Conservation (phyloP, 2,113 vertebrate genomes). For the Promerops cafer region DNA sequence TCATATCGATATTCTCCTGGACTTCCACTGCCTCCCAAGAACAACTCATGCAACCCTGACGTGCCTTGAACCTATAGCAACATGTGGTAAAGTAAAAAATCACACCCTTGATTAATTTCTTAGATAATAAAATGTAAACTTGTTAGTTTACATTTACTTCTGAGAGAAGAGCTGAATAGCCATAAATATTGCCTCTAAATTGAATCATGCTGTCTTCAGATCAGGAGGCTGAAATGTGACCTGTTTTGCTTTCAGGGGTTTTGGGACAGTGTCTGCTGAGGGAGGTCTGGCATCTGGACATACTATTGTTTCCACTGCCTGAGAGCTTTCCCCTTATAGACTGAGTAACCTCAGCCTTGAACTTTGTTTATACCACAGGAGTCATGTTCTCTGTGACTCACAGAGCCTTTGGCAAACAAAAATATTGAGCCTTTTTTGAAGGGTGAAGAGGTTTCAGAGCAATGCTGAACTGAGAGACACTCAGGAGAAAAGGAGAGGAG, state of each 20-base stretch:
- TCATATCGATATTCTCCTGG: neutral
- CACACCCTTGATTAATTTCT: neutral
- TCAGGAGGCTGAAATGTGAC: neutral
- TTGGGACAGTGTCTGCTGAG: neutral
- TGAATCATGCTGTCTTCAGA: neutral
- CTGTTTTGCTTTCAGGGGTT: neutral
- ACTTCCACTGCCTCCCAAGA: neutral
- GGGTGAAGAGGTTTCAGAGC: neutral
- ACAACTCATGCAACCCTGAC: neutral
- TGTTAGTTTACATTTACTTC: neutral
- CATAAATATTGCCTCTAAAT: neutral
- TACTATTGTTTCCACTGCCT: conserved; percentile 27
- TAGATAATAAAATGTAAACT: neutral
- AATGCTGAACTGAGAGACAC: neutral
- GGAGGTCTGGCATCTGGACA: conserved; percentile 18
- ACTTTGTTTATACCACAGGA: conserved; percentile 38
- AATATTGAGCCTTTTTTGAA: neutral
- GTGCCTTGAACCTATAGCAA: neutral
- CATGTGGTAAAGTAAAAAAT: neutral
- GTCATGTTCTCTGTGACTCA: conserved; percentile 28
- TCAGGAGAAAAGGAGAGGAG: neutral
- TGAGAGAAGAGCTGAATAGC: neutral
- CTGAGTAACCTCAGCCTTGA: conserved; percentile 24
- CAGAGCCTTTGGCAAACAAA: conserved; percentile 9
- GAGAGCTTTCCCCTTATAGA: conserved; percentile 46